Evolutionary conservation across 2,888 invertebrate species (phyloP).

Genomic region (Phengaris alcon): DNA sequence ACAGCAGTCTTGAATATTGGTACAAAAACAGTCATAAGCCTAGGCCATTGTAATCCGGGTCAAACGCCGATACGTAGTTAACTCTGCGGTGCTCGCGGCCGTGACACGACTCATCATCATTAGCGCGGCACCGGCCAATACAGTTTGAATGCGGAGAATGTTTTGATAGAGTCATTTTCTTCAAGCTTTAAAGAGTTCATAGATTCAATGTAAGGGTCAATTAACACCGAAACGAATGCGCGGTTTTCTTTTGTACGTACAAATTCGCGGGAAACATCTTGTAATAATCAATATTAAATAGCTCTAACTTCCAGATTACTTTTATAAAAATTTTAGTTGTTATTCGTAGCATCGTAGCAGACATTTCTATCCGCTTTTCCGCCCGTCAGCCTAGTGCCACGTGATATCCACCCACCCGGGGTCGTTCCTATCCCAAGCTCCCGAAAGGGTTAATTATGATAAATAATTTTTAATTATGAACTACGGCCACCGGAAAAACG

Average conservation of each 20-base stretch:
- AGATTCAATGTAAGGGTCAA: no score
- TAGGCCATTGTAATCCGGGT: neutral
- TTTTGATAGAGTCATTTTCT: no score
- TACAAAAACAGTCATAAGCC: neutral
- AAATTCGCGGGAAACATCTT: no score
- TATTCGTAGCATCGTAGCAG: neutral
- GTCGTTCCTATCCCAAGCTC: neutral
- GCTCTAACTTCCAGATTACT: neutral
- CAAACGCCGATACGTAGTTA: conserved; percentile 6
- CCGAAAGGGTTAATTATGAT: conserved; percentile 58
- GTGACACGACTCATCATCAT: neutral
- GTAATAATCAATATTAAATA: no score
- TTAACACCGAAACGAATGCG: no score
- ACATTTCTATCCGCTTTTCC: conserved; percentile 8
- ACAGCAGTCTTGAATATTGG: neutral
- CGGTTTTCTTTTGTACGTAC: no score
- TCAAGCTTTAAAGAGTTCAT: no score
- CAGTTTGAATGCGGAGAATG: neutral
- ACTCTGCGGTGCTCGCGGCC: neutral
- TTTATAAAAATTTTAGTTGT: neutral
- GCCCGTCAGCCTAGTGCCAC: conserved; percentile 1
- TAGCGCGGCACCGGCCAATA: neutral
- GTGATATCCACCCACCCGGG: neutral
- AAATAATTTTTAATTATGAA: conserved; percentile 77
- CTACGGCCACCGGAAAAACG: conserved; percentile 73